phyloP scores from a whole-genome alignment of 2,797 vertebrate species.

The Tadarida brasiliensis region DNA sequence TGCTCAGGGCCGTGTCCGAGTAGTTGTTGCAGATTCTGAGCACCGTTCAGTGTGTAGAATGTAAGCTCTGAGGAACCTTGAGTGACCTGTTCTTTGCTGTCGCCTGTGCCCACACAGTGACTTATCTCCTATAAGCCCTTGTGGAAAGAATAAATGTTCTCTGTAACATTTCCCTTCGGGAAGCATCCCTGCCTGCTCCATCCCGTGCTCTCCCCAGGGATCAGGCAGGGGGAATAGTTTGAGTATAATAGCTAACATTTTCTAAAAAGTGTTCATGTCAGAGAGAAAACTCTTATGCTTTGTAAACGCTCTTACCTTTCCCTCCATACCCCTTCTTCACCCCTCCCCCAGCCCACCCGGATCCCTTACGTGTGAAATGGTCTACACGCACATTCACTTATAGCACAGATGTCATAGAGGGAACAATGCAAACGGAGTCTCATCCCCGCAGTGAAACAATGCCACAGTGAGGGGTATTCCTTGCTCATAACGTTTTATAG shows the following conservation, averaged over 20 bases:
- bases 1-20: neutral
- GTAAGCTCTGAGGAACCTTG: neutral
- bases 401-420: neutral
- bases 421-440: neutral
- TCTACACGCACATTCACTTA: neutral
- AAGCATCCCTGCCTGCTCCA: too few species aligned
- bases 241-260: neutral
- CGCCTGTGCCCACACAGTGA: too few species aligned
- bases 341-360: rapidly evolving
- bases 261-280: neutral
- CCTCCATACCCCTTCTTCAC: rapidly evolving
- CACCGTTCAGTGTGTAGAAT: neutral
- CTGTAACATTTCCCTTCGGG: neutral
- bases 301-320: neutral
- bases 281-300: neutral
- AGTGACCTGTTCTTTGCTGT: neutral
- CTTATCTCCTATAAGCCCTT: neutral
- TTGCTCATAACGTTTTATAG: neutral
- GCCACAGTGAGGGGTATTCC: neutral
- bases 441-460: neutral
- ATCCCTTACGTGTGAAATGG: neutral
- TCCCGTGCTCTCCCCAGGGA: too few species aligned
- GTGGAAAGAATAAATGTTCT: neutral
- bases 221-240: neutral
- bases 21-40: neutral